A percentile compares a stretch with the other conserved stretches of the same genome.
Conservation (phyloP, 2,888 invertebrate genomes). For the Uloborus plumipes region DNA sequence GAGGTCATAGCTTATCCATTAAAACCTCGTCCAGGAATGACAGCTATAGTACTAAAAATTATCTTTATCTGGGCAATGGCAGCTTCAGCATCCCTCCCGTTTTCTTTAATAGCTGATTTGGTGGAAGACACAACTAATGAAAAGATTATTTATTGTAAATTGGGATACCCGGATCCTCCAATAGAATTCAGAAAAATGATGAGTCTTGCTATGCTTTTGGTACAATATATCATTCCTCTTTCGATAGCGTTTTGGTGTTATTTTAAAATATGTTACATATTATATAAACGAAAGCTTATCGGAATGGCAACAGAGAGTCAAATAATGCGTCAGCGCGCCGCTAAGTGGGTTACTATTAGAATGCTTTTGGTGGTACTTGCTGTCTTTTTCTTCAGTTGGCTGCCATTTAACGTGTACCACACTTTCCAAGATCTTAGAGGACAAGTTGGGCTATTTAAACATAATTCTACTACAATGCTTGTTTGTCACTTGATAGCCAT, state of each 20-base stretch:
- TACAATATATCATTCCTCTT: constrained; percentile 73
- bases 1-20: constrained; percentile 72
- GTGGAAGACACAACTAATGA: constrained; percentile 1
- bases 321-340: constrained; percentile 70
- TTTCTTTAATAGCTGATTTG: constrained; percentile 43
- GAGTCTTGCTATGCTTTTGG: constrained; percentile 69
- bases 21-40: constrained; percentile 70
- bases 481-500: constrained; percentile 73
- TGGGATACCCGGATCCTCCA: constrained; percentile 51
- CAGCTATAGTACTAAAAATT: constrained; percentile 19
- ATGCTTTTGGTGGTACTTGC: constrained; percentile 73
- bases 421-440: constrained; percentile 70
- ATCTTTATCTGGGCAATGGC: constrained; percentile 59
- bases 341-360: constrained; percentile 73
- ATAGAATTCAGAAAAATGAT: constrained; percentile 30
- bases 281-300: constrained; percentile 70
- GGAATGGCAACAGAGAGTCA: constrained; percentile 72
- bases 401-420: constrained; percentile 74
- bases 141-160: constrained; percentile 31
- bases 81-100: constrained; percentile 45
- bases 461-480: constrained; percentile 71
- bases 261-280: constrained; percentile 69
- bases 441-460: constrained; percentile 68
- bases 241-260: constrained; percentile 72
- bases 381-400: constrained; percentile 73